Percentiles rank a stretch among this genome's conserved stretches.
Evolutionary conservation across 2,113 vertebrate species (phyloP).

Genomic region (Crotophaga sulcirostris): DNA sequence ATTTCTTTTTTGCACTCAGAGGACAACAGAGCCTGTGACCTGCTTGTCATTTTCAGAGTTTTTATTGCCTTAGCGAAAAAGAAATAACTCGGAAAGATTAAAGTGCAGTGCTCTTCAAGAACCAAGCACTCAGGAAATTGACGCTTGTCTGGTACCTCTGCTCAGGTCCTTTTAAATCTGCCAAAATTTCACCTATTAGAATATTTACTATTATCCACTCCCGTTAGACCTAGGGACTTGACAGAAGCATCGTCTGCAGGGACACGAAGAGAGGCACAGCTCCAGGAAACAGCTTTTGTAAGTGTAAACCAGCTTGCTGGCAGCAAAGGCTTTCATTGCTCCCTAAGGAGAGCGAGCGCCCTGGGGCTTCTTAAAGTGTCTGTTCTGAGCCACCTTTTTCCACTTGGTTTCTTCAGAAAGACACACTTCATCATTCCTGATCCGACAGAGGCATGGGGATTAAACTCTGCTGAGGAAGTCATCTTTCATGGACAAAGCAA

Average conservation of each 20-base stretch:
- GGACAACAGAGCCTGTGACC: not conserved
- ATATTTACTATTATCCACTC: not conserved
- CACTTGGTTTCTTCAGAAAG: not conserved
- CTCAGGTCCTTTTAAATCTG: not conserved
- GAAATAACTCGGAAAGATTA: not conserved
- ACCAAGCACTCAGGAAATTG: not conserved
- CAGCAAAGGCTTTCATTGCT: not conserved
- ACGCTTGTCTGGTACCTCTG: not conserved
- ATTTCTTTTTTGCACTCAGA: not conserved
- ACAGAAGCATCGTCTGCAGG: not conserved
- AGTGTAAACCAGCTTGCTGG: not conserved
- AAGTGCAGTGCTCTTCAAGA: conserved; percentile 31
- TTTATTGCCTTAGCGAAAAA: conserved; percentile 36
- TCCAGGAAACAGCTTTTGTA: not conserved
- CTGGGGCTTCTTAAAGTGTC: not conserved
- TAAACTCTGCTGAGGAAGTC: not conserved
- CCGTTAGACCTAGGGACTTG: not conserved
- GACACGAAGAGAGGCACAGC: not conserved
- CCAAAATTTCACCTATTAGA: not conserved
- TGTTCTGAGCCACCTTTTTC: not conserved
- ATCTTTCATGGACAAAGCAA: not conserved
- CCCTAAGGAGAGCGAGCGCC: fast-evolving
- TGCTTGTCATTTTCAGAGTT: not conserved
- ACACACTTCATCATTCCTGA: not conserved
- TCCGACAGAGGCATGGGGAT: not conserved